Evolutionary conservation across 1,140 invertebrate species (phyloP), one percentile per base, ranked within the genome.

Genomic region (Catajapyx aquilonaris): DNA sequence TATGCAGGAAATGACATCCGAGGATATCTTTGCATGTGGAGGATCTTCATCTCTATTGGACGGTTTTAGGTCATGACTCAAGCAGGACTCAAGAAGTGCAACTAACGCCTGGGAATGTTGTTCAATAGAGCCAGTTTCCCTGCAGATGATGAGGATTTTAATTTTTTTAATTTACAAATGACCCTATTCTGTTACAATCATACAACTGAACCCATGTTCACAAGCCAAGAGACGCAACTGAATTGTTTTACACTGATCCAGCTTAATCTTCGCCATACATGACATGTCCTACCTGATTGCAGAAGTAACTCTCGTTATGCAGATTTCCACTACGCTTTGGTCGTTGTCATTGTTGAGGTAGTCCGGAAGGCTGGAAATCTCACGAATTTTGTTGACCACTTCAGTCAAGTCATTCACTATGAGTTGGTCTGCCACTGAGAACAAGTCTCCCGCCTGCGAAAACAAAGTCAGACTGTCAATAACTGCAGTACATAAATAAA

Each of bases 11-110:
- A 93, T 78, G 34, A 93, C 71, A 64, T 93, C 88, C 32, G 81
- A 81, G 5, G 84, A 84, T 49, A 94, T 91, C 64, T 93, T 93
- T 15, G 85, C 84, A 69, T 93, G 86, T 4, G 87, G 85, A 9
- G 86, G 83, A 60, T 91, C 85, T 50, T 81, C 76, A 60, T 84
- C 78, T 31, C 65, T 59, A 31, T 63, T 56, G n/a, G 72, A 65
- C 1, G 81, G 78, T 54, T 81, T 76, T 39, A 93, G 64, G 55
- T 85, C 81, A 60, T 90, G 81, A 51, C 79, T 73, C 22, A 91
- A 60, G 52, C 85, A 91, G 13, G 80, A 76, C 60, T 87, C 79
- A 17, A 94, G 56, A 22, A 93, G 58, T 25, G 71, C 66, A 5
- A 93, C 81, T 38, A 94, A 55, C 2, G 80, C 73, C 18, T 72